Conservation (phyloP, 2,113 vertebrate genomes). For the Otus sunia region DNA sequence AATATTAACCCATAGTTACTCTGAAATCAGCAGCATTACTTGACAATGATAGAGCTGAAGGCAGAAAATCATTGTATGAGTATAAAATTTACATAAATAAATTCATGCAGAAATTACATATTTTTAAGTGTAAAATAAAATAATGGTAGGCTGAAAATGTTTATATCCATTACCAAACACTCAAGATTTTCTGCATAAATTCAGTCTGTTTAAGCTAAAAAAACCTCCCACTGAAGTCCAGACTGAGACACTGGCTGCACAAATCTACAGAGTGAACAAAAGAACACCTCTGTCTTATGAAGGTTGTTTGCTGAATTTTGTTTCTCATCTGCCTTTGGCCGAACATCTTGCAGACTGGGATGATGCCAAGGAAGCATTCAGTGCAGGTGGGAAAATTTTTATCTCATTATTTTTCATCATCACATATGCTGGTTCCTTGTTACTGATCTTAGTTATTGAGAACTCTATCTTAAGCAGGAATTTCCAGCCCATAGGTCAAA, state of each 20-base stretch:
- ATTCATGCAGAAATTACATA: neutral
- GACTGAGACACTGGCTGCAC: neutral
- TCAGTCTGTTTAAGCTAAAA: neutral
- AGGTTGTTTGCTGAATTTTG: neutral
- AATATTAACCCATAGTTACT: neutral
- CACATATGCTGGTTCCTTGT: neutral
- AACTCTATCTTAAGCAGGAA: neutral
- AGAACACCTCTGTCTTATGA: neutral
- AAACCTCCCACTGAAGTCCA: neutral
- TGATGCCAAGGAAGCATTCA: neutral
- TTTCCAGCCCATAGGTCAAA: neutral
- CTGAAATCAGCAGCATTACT: neutral
- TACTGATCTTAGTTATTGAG: neutral
- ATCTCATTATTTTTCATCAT: neutral
- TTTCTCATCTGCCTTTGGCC: neutral
- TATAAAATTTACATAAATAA: neutral
- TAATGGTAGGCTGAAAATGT: neutral
- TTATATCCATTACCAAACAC: neutral
- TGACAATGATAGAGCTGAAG: neutral
- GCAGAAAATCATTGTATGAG: neutral
- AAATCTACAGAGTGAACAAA: neutral
- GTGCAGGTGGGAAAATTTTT: neutral
- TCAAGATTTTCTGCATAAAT: neutral
- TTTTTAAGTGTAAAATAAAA: neutral
- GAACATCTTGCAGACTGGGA: neutral